phyloP scores from a whole-genome alignment of 1,140 invertebrate genomes.

The Lordiphosa collinella region DNA sequence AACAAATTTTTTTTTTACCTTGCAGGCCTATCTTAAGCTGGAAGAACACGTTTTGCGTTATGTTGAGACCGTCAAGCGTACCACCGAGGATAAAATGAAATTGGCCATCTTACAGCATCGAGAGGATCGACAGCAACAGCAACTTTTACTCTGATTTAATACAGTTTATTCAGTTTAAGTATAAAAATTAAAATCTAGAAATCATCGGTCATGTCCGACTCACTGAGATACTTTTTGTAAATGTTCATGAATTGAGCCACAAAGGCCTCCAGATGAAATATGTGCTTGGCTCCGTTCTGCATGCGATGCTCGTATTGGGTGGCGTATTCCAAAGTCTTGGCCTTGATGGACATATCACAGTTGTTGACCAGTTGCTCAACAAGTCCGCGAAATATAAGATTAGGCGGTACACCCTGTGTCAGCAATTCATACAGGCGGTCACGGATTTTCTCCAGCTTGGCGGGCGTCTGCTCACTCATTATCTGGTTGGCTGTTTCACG shows the following conservation, averaged over 20 bases:
- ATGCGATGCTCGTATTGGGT: slow-evolving; percentile 95
- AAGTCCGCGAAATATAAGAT: slow-evolving; percentile 95
- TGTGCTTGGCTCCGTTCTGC: slow-evolving; percentile 94
- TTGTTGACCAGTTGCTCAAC: slow-evolving; percentile 92
- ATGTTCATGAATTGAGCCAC: slow-evolving; percentile 97
- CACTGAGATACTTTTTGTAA: slow-evolving; percentile 92
- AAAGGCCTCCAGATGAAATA: slow-evolving; percentile 98
- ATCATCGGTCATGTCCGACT: slow-evolving; percentile 81
- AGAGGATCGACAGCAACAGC: slow-evolving; percentile 37
- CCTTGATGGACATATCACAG: slow-evolving; percentile 94
- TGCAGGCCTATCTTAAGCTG: slow-evolving; percentile 81
- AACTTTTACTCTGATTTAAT: neutral
- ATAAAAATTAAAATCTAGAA: slow-evolving; percentile 39
- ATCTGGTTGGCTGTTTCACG: slow-evolving; percentile 93
- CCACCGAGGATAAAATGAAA: slow-evolving; percentile 82
- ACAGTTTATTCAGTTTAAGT: slow-evolving; percentile 1
- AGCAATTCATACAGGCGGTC: slow-evolving; percentile 95
- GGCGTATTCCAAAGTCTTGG: slow-evolving; percentile 90
- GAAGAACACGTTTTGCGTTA: slow-evolving; percentile 81
- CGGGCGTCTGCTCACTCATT: slow-evolving; percentile 92
- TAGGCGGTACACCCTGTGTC: slow-evolving; percentile 95
- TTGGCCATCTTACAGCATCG: slow-evolving; percentile 50
- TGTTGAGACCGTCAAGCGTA: slow-evolving; percentile 80
- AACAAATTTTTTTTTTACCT: too few species aligned
- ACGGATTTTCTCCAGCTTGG: slow-evolving; percentile 91